phyloP scores from a whole-genome alignment of 2,888 invertebrate species.

The Lysandra coridon region DNA sequence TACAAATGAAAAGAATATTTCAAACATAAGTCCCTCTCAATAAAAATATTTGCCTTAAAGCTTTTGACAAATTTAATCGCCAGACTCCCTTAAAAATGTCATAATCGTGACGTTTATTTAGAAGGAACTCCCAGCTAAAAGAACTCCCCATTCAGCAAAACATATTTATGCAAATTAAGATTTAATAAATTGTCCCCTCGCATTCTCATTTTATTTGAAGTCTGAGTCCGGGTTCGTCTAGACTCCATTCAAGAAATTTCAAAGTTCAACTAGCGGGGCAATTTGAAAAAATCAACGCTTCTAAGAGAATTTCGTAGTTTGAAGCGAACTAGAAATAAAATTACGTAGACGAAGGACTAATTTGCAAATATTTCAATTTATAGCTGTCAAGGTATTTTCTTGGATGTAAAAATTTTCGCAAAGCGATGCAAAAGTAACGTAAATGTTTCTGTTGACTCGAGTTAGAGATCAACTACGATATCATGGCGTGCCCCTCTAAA shows the following conservation, averaged over 20 bases:
- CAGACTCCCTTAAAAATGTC: not conserved
- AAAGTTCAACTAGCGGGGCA: constrained; percentile 6
- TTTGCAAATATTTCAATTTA: not conserved
- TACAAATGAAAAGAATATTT: not conserved
- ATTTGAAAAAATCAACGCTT: constrained; percentile 23
- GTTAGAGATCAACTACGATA: too few species aligned
- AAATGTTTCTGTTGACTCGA: too few species aligned
- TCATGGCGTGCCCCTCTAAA: too few species aligned
- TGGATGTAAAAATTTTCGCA: not conserved
- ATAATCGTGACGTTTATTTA: constrained; percentile 8
- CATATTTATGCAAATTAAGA: constrained; percentile 27
- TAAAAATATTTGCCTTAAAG: constrained; percentile 8
- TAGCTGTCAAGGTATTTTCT: not conserved
- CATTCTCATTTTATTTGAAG: constrained; percentile 22
- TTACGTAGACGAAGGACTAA: not conserved
- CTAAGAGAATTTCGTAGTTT: constrained; percentile 7
- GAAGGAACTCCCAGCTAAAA: constrained; percentile 1
- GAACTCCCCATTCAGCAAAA: constrained; percentile 19
- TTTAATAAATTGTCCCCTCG: constrained; percentile 28
- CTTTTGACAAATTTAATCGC: constrained; percentile 18
- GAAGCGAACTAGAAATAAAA: constrained; percentile 6
- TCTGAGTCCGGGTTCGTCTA: not conserved
- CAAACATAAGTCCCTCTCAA: not conserved
- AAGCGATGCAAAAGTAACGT: too few species aligned
- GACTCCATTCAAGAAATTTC: constrained; percentile 27